Conservation (phyloP, 1,140 invertebrate genomes). For the Hesperophylax magnus region DNA sequence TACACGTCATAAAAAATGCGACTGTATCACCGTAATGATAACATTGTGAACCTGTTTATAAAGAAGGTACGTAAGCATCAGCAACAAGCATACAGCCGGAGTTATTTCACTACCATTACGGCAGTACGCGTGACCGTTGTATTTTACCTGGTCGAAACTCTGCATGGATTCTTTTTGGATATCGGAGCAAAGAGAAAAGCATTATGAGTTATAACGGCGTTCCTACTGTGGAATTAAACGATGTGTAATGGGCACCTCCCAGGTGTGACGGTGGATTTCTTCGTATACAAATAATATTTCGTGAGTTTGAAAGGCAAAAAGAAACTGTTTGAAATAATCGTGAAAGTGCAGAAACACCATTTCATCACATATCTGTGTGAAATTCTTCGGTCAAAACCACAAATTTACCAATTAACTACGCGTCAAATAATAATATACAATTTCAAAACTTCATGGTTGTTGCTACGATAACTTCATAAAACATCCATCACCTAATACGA, state of each 20-base stretch:
- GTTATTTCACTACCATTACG: neutral
- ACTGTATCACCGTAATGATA: neutral
- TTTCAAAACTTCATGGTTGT: too few relatives aligned
- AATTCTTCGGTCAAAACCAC: neutral
- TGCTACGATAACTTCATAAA: too few relatives aligned
- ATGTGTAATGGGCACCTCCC: conserved; percentile 40
- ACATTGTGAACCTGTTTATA: neutral
- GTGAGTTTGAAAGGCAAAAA: conserved; percentile 34
- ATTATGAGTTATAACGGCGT: conserved; percentile 30
- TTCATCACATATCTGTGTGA: conserved; percentile 6
- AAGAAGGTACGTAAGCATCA: too few relatives aligned
- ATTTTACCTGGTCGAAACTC: conserved; percentile 18
- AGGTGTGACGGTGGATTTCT: conserved; percentile 38
- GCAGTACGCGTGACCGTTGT: conserved; percentile 40
- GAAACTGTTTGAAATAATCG: conserved; percentile 11
- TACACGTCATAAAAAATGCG: too few relatives aligned
- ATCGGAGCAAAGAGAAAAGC: conserved; percentile 43
- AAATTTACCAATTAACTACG: too few relatives aligned
- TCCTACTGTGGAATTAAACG: conserved; percentile 37
- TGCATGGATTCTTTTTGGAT: conserved; percentile 36
- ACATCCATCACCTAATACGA: too few relatives aligned
- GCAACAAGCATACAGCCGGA: neutral
- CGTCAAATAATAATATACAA: too few relatives aligned
- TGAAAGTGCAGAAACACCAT: neutral
- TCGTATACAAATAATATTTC: conserved; percentile 34